Evolutionary conservation across 2,797 vertebrate species (phyloP), one percentile per base, ranked within the genome.

Genomic region (Pogonophryne albipinna): DNA sequence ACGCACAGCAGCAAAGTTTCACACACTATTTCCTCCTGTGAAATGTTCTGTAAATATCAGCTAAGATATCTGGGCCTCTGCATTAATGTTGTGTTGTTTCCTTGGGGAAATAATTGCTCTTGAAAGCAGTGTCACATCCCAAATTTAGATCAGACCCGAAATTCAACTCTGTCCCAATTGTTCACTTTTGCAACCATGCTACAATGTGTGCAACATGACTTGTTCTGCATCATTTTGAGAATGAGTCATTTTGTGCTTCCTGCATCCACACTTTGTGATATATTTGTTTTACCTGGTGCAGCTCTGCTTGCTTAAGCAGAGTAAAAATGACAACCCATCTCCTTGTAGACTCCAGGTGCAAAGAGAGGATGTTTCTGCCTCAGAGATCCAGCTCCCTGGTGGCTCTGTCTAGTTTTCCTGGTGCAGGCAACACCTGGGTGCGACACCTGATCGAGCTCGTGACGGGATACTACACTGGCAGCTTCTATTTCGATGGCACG

Each of bases 381-480:
- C 95, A 96, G 83, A 97, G 96, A 89, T 96, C 97, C 74, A 95
- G 94, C 86, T 95, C 93, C 58, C 96, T 99, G 1, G 96, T 99
- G 80, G 98, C 98, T 78, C 83, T 99, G 64, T 98, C 98, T 0
- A 99, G 98, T 89, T 99, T 99, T 85, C 98, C 98, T 0, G 98
- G 98, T 13, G 98, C 98, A 0, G 98, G 98, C 4, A 99, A 99
- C 87, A 99, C 98, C 0, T 99, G 98, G 98, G 96, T 97, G 0
- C 96, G 98, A 2, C 97, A 99, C 82, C 93, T 99, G 86, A 97
- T 99, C 0, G 98, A 99, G 84, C 97, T 98, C 0, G 95, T 96
- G 76, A 98, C 97, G 0, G 98, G 98, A 65, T 97, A 94, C 95
- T 99, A 99, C 87, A 99, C 98, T 0, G 98, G 98, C 50, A 99